Conservation (phyloP, 2,888 invertebrate species). For the Cataglyphis livida region DNA sequence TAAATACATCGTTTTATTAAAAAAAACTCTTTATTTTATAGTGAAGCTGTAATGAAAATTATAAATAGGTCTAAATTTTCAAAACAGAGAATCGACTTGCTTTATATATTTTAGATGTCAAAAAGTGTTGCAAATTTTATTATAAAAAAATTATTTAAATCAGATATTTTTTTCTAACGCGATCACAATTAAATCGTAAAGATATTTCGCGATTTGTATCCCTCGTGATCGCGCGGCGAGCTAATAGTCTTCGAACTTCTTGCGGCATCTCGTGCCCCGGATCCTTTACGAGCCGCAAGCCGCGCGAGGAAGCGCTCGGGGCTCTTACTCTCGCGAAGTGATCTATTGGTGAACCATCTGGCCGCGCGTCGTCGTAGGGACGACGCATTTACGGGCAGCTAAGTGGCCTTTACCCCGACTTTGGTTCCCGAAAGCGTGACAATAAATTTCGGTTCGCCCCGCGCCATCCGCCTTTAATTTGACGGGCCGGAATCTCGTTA, state of each 20-base stretch:
- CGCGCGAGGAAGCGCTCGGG: conserved; percentile 5
- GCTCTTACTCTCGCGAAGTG: conserved; percentile 67
- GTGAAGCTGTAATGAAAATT: background rate
- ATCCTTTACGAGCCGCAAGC: conserved; percentile 20
- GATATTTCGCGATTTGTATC: background rate
- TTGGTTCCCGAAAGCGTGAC: conserved; percentile 76
- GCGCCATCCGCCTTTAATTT: conserved; percentile 74
- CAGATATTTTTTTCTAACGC: background rate
- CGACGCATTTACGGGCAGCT: conserved; percentile 84
- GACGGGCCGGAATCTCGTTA: conserved; percentile 71
- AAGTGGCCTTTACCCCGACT: conserved; percentile 80
- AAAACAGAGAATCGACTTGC: background rate
- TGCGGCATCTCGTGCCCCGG: background rate
- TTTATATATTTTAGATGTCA: background rate
- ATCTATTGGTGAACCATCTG: conserved; percentile 84
- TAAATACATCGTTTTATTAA: background rate
- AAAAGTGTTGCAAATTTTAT: background rate
- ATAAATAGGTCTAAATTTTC: background rate
- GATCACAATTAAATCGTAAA: conserved; percentile 9
- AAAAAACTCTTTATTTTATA: background rate
- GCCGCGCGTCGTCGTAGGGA: conserved; percentile 82
- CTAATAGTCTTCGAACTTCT: conserved; percentile 14
- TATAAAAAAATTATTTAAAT: background rate
- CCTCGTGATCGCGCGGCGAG: background rate
- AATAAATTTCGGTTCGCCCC: conserved; percentile 79